These are phyloP conservation scores for Eumerus sabulonum DNA, from an alignment of 2,888 invertebrate genomes.

Conservation along the genomic window DNA sequence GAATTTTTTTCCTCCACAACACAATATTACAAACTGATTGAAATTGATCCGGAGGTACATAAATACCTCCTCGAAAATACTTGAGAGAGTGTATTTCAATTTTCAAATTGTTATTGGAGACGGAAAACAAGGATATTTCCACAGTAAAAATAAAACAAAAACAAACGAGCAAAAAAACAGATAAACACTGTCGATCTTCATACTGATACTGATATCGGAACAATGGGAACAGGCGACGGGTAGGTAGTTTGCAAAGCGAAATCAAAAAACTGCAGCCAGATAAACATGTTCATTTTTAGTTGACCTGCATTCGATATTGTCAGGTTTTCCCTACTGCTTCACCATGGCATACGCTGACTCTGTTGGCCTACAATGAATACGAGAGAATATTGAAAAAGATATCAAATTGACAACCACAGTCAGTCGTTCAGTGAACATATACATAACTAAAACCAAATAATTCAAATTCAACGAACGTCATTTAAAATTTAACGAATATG, in stretches of 20 bases:
- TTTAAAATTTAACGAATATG: too few relatives aligned
- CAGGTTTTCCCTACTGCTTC: too few relatives aligned
- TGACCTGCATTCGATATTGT: too few relatives aligned
- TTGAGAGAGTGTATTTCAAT: slow-evolving; percentile 17
- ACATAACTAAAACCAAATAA: too few relatives aligned
- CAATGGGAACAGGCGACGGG: slow-evolving; percentile 5
- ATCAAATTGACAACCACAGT: too few relatives aligned
- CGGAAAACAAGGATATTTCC: slow-evolving; percentile 6
- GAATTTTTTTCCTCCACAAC: not conserved
- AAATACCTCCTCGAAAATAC: slow-evolving; percentile 7
- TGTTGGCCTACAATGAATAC: too few relatives aligned
- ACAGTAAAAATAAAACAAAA: not conserved
- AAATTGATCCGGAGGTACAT: not conserved
- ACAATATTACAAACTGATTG: not conserved
- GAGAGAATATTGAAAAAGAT: too few relatives aligned
- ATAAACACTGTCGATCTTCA: slow-evolving; percentile 46
- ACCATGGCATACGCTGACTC: too few relatives aligned
- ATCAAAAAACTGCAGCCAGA: too few relatives aligned
- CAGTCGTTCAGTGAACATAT: too few relatives aligned
- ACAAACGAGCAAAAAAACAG: slow-evolving; percentile 10
- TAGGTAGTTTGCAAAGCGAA: not conserved
- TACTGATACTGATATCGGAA: slow-evolving; percentile 25
- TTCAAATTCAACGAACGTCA: too few relatives aligned
- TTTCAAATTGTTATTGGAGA: slow-evolving; percentile 37
- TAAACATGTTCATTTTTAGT: too few relatives aligned